phyloP scores from a whole-genome alignment of 2,888 invertebrate genomes.

The Boloria euphrosyne region DNA sequence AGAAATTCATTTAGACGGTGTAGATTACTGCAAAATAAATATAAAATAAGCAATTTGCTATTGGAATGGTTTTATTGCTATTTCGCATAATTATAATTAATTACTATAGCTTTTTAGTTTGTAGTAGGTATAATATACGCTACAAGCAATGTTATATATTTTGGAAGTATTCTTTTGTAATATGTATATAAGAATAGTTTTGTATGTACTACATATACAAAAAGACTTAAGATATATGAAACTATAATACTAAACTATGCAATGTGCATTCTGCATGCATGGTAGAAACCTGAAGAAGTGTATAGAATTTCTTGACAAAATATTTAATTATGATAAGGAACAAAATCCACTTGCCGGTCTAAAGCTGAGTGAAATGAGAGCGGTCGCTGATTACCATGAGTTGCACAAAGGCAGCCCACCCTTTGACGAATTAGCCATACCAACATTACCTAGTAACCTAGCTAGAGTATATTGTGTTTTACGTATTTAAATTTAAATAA shows the following conservation, averaged over 20 bases:
- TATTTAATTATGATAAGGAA: conserved; percentile 31
- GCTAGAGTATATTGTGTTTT: neutral
- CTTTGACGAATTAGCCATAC: conserved; percentile 79
- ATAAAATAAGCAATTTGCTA: neutral
- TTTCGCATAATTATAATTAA: too few relatives aligned
- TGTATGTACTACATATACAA: too few relatives aligned
- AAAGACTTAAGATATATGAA: too few relatives aligned
- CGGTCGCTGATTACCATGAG: conserved; percentile 63
- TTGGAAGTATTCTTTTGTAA: too few relatives aligned
- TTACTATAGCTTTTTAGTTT: too few relatives aligned
- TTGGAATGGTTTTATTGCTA: too few relatives aligned
- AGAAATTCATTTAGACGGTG: neutral
- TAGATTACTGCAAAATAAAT: neutral
- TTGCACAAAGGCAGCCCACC: conserved; percentile 71
- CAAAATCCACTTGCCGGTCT: conserved; percentile 27
- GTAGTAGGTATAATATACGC: too few relatives aligned
- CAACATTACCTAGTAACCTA: conserved; percentile 32
- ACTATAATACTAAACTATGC: too few relatives aligned
- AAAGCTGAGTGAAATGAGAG: conserved; percentile 37
- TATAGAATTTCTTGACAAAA: conserved; percentile 16
- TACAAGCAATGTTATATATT: too few relatives aligned
- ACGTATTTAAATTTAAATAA: conserved; percentile 5
- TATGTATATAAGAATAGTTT: too few relatives aligned
- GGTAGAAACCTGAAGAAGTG: neutral
- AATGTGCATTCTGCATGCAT: neutral